Conservation (phyloP, 2,888 invertebrate species). For the Elegia similella region DNA sequence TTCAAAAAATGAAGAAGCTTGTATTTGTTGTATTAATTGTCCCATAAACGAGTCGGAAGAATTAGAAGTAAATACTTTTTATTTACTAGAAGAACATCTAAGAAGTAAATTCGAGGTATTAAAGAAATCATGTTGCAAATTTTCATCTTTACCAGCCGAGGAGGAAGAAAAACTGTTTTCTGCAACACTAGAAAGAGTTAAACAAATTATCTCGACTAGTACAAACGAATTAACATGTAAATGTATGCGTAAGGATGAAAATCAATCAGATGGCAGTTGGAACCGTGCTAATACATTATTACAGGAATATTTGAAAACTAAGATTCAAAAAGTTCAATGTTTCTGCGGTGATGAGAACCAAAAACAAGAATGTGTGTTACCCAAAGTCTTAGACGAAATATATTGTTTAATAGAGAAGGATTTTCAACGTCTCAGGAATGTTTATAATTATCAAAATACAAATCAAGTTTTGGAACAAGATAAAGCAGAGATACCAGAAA, state of each 20-base stretch:
- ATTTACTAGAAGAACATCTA: constrained; percentile 61
- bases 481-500: constrained; percentile 37
- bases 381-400: constrained; percentile 55
- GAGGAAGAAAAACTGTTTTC: constrained; percentile 56
- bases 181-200: constrained; percentile 54
- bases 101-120: constrained; percentile 55
- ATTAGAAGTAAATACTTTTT: constrained; percentile 64
- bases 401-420: constrained; percentile 63
- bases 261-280: constrained; percentile 52
- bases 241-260: constrained; percentile 33
- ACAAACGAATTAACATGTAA: constrained; percentile 49
- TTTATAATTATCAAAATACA: constrained; percentile 42
- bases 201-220: constrained; percentile 55
- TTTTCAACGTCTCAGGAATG: constrained; percentile 57
- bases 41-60: constrained; percentile 46
- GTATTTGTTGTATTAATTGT: constrained; percentile 51
- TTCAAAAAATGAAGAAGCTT: constrained; percentile 39
- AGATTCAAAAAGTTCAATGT: constrained; percentile 64
- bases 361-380: constrained; percentile 39
- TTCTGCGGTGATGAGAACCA: constrained; percentile 41
- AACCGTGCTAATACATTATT: constrained; percentile 62
- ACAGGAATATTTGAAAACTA: constrained; percentile 69
- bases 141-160: constrained; percentile 42
- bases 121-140: constrained; percentile 42
- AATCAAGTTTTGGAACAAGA: constrained; percentile 5